These are phyloP conservation scores for Narcine bancroftii DNA, from an alignment of 2,113 vertebrate genomes.

Conservation along the genomic window DNA sequence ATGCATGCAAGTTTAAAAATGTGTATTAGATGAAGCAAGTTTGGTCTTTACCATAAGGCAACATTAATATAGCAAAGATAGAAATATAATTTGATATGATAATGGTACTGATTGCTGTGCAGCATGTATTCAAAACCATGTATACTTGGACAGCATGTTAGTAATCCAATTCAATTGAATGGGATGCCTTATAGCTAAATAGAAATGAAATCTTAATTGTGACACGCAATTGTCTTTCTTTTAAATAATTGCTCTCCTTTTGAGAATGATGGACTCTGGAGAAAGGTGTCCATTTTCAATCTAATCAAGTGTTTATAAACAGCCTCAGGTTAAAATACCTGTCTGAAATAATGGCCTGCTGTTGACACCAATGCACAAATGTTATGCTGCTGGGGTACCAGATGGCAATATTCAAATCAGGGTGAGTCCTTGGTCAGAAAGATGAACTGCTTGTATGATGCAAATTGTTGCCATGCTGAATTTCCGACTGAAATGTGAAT, in stretches of 20 bases:
- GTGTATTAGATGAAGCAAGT: too few species aligned
- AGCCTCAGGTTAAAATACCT: background rate
- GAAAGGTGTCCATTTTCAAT: background rate
- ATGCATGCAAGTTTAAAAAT: too few species aligned
- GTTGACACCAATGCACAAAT: background rate
- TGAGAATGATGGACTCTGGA: background rate
- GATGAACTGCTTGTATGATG: background rate
- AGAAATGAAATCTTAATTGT: background rate
- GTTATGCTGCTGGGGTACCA: background rate
- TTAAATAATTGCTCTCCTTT: background rate
- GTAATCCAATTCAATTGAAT: background rate
- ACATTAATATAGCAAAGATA: background rate
- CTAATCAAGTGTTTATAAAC: slow-evolving; percentile 5
- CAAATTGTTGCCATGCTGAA: background rate
- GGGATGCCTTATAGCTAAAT: background rate
- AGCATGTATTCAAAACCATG: background rate
- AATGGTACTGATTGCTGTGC: background rate
- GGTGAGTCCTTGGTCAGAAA: background rate
- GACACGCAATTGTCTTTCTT: background rate
- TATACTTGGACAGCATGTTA: background rate
- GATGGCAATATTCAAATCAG: background rate
- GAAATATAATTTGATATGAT: background rate
- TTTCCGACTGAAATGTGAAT: background rate
- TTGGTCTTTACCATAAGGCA: background rate
- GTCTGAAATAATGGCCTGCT: background rate